Evolutionary conservation across 2,797 vertebrate genomes (phyloP), one percentile per base, ranked within the genome.

Genomic region (Octomys mimax): DNA sequence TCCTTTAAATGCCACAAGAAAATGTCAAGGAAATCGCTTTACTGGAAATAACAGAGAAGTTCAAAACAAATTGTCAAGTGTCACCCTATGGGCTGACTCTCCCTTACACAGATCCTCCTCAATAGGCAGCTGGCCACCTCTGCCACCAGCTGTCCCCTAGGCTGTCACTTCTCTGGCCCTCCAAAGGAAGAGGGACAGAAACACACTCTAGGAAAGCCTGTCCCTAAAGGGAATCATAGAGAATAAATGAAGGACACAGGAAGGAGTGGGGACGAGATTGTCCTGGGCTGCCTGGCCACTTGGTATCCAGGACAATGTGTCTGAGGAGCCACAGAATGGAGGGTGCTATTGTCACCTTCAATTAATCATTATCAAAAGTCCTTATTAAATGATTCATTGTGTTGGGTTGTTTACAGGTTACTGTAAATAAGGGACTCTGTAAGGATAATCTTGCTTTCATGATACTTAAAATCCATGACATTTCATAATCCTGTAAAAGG

Each of bases 21-120:
- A 98, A 99, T 98, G 98, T 97, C 98, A 98, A 94, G 98, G 97
- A 98, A 98, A 98, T 98, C 91, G 89, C 96, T 98, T 98, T 96
- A 97, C 95, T 96, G 97, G 96, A 98, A 98, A 98, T 98, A 98
- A 97, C 96, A 95, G 95, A 77, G 95, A 95, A 97, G 98, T 98
- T 98, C 94, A 81, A 96, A 96, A 98, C 92, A 98, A 97, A 98
- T 97, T 79, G 81, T 90, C 95, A 96, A 96, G 96, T 87, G 97
- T 91, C 70, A 91, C 96, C 97, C 73, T 16, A 83, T 84, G 31
- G 68, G 64, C 11, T 73, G 3, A 26, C 57, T 94, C 95, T 92
- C 52, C 54, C 54, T 3, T 2, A 2, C 1, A 0, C 36, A 31
- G 87, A 0, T 21, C 2, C 28, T 92, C 49, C 94, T 83, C 39